phyloP scores from a whole-genome alignment of 2,888 invertebrate genomes.

The Napeogenes sylphis region DNA sequence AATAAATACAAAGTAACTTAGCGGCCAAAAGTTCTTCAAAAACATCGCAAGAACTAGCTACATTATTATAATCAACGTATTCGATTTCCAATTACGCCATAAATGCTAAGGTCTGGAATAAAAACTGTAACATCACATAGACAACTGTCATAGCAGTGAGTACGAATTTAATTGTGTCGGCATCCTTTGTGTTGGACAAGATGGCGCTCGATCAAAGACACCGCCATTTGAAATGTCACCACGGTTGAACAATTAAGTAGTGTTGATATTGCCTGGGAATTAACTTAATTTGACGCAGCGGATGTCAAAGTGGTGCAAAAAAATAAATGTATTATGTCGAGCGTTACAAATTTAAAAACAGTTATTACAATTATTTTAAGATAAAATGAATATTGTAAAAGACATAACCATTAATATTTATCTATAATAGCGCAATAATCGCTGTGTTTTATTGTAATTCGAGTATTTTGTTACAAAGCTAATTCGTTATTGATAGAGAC shows the following conservation, averaged over 20 bases:
- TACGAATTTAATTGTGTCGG: conserved; percentile 74
- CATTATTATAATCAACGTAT: conserved; percentile 35
- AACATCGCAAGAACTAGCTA: too few species aligned
- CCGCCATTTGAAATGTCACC: conserved; percentile 74
- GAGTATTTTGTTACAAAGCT: conserved; percentile 55
- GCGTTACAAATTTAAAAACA: too few species aligned
- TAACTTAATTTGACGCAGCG: conserved; percentile 19
- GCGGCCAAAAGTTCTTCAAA: too few species aligned
- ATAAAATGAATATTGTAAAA: not conserved
- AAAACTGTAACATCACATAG: conserved; percentile 51
- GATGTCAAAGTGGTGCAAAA: conserved; percentile 2
- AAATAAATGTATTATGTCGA: not conserved
- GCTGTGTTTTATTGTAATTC: conserved; percentile 18
- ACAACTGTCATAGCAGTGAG: conserved; percentile 71
- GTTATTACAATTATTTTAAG: too few species aligned
- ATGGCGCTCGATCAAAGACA: conserved; percentile 61
- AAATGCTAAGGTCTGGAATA: conserved; percentile 36
- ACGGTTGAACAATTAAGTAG: conserved; percentile 66
- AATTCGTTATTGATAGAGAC: conserved; percentile 68
- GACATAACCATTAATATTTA: conserved; percentile 18
- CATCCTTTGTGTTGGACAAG: conserved; percentile 56
- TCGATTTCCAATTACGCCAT: conserved; percentile 45
- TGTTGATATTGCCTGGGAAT: conserved; percentile 18
- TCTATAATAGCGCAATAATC: conserved; percentile 21
- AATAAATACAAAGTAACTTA: too few species aligned